Evolutionary conservation across 2,888 invertebrate genomes (phyloP), one percentile per base, ranked within the genome.

Genomic region (Melieria crassipennis): DNA sequence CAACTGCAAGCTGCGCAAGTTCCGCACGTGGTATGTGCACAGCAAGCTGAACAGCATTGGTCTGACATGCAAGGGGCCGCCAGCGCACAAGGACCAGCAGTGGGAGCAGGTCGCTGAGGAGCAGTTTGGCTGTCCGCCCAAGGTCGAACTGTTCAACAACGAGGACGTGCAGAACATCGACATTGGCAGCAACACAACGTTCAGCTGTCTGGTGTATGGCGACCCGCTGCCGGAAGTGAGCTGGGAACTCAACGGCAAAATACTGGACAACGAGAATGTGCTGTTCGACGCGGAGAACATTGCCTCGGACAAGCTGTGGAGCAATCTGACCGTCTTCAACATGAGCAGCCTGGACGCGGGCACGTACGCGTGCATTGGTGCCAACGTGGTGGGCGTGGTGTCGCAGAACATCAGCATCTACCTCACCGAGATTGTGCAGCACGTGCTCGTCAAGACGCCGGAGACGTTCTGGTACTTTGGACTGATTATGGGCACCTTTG

Each of bases 41-140:
- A 92, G 92, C 79, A 94, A 94, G 79, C 88, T 96, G 67, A 92
- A 92, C 74, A 92, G 93, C 10, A 91, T 92, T 75, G 91, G 93
- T 57, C 89, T 95, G 77, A 88, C 90, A 65, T 94, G 94, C 81
- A 90, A 90, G 11, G 91, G 92, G 65, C 96, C 96, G 1, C 87
- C 89, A 5, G 88, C 90, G 63, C 88, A 94, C 75, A 89, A 90
- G 73, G 92, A 91, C 65, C 91, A 90, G 75, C 89, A 89, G 76
- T 96, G 96, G 96, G 92, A 94, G 75, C 91, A 90, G 77, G 91
- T 96, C 9, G 88, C 90, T 9, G 90, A 93, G 66, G 89, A 90
- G 75, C 92, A 93, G 76, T 96, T 96, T 87, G 93, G 94, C 45
- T 96, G 96, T 85, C 90, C 92, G 48, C 96, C 96, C 0, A 90